Percentiles rank a stretch among this genome's conserved stretches.
phyloP scores from a whole-genome alignment of 2,113 vertebrate species.

The Phalacrocorax carbo region DNA sequence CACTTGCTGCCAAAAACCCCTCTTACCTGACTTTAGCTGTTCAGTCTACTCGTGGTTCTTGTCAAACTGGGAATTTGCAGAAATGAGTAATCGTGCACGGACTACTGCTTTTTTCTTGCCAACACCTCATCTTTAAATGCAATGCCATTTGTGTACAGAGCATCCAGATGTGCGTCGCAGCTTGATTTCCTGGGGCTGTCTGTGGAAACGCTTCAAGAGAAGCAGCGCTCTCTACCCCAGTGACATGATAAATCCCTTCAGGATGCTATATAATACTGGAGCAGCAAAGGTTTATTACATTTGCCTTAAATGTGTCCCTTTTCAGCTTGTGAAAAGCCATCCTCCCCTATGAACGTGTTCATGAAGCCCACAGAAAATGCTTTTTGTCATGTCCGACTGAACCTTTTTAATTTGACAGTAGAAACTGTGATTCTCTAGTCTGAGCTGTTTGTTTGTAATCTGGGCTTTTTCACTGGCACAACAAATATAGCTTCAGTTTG shows the following conservation, averaged over 20 bases:
- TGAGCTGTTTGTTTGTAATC: not conserved
- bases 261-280: not conserved
- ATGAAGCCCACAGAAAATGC: not conserved
- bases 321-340: not conserved
- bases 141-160: not conserved
- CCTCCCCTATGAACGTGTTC: not conserved
- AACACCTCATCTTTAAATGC: not conserved
- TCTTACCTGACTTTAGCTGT: not conserved
- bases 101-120: not conserved
- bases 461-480: not conserved
- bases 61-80: not conserved
- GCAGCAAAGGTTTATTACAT: not conserved
- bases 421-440: not conserved
- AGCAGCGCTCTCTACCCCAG: not conserved
- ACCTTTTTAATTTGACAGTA: not conserved
- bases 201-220: not conserved
- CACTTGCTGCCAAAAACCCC: not conserved
- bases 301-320: constrained; percentile 8
- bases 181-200: constrained; percentile 15
- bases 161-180: constrained; percentile 30
- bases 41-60: not conserved
- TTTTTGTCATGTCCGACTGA: constrained; percentile 5
- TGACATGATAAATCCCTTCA: not conserved
- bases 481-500: not conserved
- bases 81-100: not conserved